Evolutionary conservation across 2,888 invertebrate species (phyloP).

Genomic region (Crepidodera aurea): DNA sequence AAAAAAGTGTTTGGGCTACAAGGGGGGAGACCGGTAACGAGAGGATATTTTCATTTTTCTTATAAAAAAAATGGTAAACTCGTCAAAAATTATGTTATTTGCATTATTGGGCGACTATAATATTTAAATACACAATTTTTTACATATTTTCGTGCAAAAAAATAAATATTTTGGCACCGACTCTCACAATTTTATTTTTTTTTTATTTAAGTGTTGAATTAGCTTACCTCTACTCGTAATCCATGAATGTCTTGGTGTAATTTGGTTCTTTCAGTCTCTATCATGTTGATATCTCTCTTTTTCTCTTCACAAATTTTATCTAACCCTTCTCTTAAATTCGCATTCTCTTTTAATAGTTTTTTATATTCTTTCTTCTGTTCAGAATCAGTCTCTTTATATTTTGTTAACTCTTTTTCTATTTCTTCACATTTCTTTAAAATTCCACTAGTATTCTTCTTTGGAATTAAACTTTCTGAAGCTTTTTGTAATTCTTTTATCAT

Average conservation of each 20-base stretch:
- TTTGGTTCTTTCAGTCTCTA: constrained; percentile 11
- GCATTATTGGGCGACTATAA: no score
- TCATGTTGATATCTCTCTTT: background rate
- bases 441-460: constrained; percentile 21
- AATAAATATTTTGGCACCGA: no score
- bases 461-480: constrained; percentile 11
- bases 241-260: constrained; percentile 11
- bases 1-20: no score
- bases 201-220: no score
- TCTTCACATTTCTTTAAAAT: constrained; percentile 20
- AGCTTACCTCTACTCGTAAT: no score
- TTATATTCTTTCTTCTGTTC: constrained; percentile 25
- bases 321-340: constrained; percentile 20
- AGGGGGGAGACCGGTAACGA: no score
- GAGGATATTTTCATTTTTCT: no score
- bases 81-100: no score
- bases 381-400: constrained; percentile 32
- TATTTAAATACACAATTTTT: no score
- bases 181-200: no score
- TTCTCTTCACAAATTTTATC: constrained; percentile 16
- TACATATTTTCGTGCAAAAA: no score
- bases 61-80: no score
- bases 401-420: constrained; percentile 33
- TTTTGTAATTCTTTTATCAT: constrained; percentile 27
- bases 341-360: constrained; percentile 31